Base-by-base conservation (phyloP, 92 coral and sea anemone species). In the Chrysogorgia sp. region DNA sequence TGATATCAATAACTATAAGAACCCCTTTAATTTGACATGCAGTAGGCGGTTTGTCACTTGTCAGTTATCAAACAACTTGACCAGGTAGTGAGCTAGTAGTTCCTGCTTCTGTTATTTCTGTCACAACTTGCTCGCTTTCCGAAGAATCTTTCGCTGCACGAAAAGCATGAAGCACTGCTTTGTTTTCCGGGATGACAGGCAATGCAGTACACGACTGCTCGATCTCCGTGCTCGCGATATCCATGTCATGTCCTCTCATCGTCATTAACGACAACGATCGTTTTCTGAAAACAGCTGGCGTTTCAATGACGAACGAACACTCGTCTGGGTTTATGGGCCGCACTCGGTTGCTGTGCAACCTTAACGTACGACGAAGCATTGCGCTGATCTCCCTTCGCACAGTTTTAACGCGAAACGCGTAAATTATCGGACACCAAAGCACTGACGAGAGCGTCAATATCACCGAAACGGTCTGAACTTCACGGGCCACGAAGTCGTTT, bases 261-360 rank as follows among this genome's bases (percentile, higher is more conserved):
- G 94, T 87, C 10, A 92, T 91, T n/a, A 91, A 91, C 0, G 98
- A 94, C 7, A 82, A 91, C 26, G 97, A 94, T 24, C 98, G 86
- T 47, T 83, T 85, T 49, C 98, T 75, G 75, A 87, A 86, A 0
- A 85, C 81, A 26, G 96, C 72, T 9, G 96, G 80, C 29, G 92
- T 77, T 55, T 72, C 79, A 13, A 94, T 75, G 53, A 80, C 65
- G 40, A 90, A 87, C 25, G 85, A 88, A 19, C 90, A 84, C 40
- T 90, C 92, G 0, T 90, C 77, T 0, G 92, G 81, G 58, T 86
- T 87, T 7, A 90, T 37, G 2, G 97, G 90, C 3, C 96, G 88
- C 23, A 92, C 91, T 1, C 57, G 24, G 71, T 88, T 90, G 28
- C 63, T 76, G n/a, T 57, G 61, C 3, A 79, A 40, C 62, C 77